Conservation (phyloP, 1,140 invertebrate genomes). For the Chironomus striatipennis region DNA sequence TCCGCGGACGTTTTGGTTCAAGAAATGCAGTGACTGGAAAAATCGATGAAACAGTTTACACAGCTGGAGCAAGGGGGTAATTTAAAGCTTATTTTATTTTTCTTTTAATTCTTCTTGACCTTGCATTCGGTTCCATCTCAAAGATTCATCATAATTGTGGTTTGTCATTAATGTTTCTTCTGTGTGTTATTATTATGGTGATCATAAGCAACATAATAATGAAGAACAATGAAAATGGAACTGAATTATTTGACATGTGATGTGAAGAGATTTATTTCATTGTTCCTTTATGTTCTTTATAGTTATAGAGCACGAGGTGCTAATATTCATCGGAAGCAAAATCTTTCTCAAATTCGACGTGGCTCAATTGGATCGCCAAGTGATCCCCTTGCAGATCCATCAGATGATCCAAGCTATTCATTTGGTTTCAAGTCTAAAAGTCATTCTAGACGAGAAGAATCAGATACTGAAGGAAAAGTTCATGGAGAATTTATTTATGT, state of each 20-base stretch:
- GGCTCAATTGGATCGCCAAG: constrained; percentile 50
- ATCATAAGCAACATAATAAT: constrained; percentile 22
- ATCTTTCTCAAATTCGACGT: constrained; percentile 54
- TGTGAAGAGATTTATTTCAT: constrained; percentile 31
- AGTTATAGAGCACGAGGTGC: constrained; percentile 57
- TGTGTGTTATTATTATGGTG: constrained; percentile 20
- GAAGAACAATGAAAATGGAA: constrained; percentile 26
- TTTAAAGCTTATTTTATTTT: constrained; percentile 29
- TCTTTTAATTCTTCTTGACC: constrained; percentile 30
- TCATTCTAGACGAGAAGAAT: constrained; percentile 54
- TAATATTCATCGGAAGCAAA: constrained; percentile 57
- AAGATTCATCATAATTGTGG: constrained; percentile 24
- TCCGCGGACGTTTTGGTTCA: constrained; percentile 53
- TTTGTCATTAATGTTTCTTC: constrained; percentile 27
- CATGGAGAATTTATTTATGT: constrained; percentile 46
- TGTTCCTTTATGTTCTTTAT: constrained; percentile 36
- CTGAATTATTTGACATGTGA: constrained; percentile 24
- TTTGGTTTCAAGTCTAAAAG: constrained; percentile 55
- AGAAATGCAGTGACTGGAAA: constrained; percentile 53
- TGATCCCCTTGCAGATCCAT: constrained; percentile 59
- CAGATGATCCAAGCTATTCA: constrained; percentile 60
- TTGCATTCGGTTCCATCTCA: constrained; percentile 31
- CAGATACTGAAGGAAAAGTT: constrained; percentile 49
- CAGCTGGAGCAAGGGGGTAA: constrained; percentile 61
- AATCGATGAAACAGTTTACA: constrained; percentile 57